Evolutionary conservation across 2,888 invertebrate genomes (phyloP), one percentile per base, ranked within the genome.

Genomic region (Sphaerophoria rueppellii): DNA sequence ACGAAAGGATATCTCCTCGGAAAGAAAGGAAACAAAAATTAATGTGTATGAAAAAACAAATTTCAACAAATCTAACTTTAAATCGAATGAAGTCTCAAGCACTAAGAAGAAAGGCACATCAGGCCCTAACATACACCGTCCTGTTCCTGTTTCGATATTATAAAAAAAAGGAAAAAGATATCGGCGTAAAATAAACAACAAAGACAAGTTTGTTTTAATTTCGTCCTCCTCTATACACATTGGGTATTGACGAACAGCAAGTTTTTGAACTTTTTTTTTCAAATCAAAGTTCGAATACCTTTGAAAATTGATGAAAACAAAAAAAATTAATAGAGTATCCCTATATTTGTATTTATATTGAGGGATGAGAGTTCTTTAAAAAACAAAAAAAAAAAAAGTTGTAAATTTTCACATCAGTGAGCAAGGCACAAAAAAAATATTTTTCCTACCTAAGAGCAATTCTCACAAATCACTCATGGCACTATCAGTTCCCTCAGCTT

Each of bases 1-100:
- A 37, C n/a, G 4, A 40, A 24, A 54, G 24, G 37, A 37, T 43
- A 43, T 11, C 4, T 9, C 7, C n/a, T n/a, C n/a, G 37, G 11
- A 43, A 43, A 11, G 12, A 52, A n/a, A 40, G 11, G 24, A 52
- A 52, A 52, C 7, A 24, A 52, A 14, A 16, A 16, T 40, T 32
- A 67, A 54, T 24, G n/a, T 40, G 12, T 40, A n/a, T 40, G n/a
- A n/a, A n/a, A n/a, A n/a, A 16, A 67, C 24, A 67, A 67, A 40
- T 67, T 40, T 52, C 54, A 67, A 67, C 54, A 67, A 67, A 67
- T 67, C 67, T 54, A 67, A 67, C 54, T 67, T 54, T 67, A 67
- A 67, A 67, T 40, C 67, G 54, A 54, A 67, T 54, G 32, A 67
- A 54, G 67, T 40, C 40, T 54, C 24, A 67, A 54, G 12, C 0